Evolutionary conservation across 2,797 vertebrate genomes (phyloP), one percentile per base, ranked within the genome.

Genomic region (Apogon hyalosoma): DNA sequence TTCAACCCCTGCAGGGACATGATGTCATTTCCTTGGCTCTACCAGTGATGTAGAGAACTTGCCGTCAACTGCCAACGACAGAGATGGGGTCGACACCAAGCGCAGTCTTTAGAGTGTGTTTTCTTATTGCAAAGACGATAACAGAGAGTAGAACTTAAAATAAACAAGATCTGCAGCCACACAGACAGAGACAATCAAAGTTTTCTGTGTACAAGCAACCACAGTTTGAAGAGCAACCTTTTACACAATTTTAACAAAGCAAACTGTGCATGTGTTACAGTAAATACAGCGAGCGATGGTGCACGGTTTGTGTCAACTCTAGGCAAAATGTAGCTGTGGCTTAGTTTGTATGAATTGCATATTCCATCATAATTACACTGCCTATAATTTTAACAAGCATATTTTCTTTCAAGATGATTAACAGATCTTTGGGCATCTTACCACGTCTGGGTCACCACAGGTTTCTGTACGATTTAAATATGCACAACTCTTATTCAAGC

Each of bases 21-120:
- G 83, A 92, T 92, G 88, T 93, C 85, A 92, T 74, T 88, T 90
- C 88, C 87, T 84, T 82, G 83, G 84, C 90, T 87, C 65, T 58
- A 53, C 49, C 72, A 49, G 69, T 72, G 75, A 85, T 80, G 72
- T 66, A 50, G 76, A 82, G 83, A 77, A 67, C 79, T 76, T 80
- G 80, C 80, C 84, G 63, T 87, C 80, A 87, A 76, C 86, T 85
- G 88, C 84, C 75, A 82, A 68, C 62, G 58, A 77, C 53, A 50
- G 73, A 61, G 67, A 79, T 24, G 77, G 48, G 33, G 63, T 67
- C 61, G 52, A 71, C 74, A 71, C 47, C n/a, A 16, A 58, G 63
- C 46, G 1, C 16, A 45, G 66, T 78, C 54, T 76, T 72, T 64
- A 50, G 60, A 71, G 54, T 50, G 64, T 21, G 74, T 75, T 80